Percentiles rank a stretch among this genome's conserved stretches.
Conservation (phyloP, 2,888 invertebrate genomes). For the Sussaba pulchella region DNA sequence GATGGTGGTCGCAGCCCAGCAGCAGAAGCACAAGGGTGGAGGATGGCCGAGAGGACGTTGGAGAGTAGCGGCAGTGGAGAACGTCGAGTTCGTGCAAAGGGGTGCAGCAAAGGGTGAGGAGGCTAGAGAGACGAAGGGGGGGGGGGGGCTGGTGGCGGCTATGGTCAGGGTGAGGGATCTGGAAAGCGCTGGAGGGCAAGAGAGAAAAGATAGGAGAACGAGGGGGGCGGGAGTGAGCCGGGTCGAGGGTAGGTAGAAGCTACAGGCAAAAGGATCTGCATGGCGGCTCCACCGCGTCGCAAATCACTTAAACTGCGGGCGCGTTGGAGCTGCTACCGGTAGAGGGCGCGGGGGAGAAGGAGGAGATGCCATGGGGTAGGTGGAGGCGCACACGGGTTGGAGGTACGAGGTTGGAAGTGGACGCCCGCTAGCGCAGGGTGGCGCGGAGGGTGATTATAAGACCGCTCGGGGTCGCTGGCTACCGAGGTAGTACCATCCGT, state of each 20-base stretch:
- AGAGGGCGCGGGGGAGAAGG: slow-evolving; percentile 72
- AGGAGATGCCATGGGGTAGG: slow-evolving; percentile 64
- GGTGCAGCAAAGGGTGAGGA: slow-evolving; percentile 15
- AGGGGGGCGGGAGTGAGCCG: slow-evolving; percentile 51
- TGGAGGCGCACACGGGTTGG: slow-evolving; percentile 72
- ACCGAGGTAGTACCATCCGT: slow-evolving; percentile 84
- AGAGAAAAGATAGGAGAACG: slow-evolving; percentile 53
- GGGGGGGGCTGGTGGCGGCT: slow-evolving; percentile 15
- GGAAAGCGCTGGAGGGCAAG: slow-evolving; percentile 54
- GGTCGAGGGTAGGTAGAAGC: slow-evolving; percentile 69
- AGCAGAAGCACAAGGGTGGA: slow-evolving; percentile 42
- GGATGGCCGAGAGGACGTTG: slow-evolving; percentile 57
- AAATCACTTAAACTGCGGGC: slow-evolving; percentile 84
- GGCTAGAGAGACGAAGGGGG: slow-evolving; percentile 25
- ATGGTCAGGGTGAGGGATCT: slow-evolving; percentile 60
- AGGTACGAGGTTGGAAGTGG: slow-evolving; percentile 70
- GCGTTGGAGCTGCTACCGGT: slow-evolving; percentile 78
- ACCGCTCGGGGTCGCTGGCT: slow-evolving; percentile 84
- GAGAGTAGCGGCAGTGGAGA: slow-evolving; percentile 50
- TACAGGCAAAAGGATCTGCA: slow-evolving; percentile 84
- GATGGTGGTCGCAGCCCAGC: slow-evolving; percentile 65
- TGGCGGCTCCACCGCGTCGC: slow-evolving; percentile 84
- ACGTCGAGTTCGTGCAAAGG: slow-evolving; percentile 60
- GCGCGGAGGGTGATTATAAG: slow-evolving; percentile 84
- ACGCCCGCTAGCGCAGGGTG: slow-evolving; percentile 71